These are phyloP conservation scores for Empis livida DNA, from an alignment of 2,888 invertebrate genomes.

Conservation along the genomic window DNA sequence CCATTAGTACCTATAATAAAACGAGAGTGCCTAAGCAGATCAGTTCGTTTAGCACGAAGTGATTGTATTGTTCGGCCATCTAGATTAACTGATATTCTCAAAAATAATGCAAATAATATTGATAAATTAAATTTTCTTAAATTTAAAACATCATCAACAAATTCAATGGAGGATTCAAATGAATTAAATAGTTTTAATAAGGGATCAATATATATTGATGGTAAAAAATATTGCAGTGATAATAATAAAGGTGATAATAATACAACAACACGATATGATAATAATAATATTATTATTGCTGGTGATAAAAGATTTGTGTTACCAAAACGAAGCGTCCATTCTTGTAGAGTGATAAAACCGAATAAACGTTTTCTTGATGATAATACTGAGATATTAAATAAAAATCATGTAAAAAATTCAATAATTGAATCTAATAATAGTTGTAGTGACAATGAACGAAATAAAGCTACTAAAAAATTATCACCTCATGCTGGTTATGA, in stretches of 20 bases:
- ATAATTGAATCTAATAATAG: too few relatives aligned
- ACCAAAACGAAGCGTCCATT: conserved; percentile 70
- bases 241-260: conserved; percentile 4
- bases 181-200: not conserved
- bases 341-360: conserved; percentile 76
- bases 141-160: conserved; percentile 21
- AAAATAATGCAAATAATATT: conserved; percentile 41
- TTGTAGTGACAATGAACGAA: too few relatives aligned
- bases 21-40: conserved; percentile 45
- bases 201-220: not conserved
- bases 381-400: conserved; percentile 35
- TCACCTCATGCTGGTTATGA: too few relatives aligned
- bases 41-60: conserved; percentile 42
- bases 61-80: conserved; percentile 49
- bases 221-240: conserved; percentile 14
- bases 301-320: conserved; percentile 47
- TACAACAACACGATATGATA: conserved; percentile 26
- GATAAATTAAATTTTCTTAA: conserved; percentile 34
- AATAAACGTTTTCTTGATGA: conserved; percentile 72
- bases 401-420: not conserved
- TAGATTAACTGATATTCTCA: conserved; percentile 47
- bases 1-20: conserved; percentile 50
- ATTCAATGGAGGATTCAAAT: conserved; percentile 4
- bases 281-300: conserved; percentile 20
- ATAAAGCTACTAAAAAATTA: too few relatives aligned